Evolutionary conservation across 2,888 invertebrate genomes (phyloP).

Genomic region (Camptogramma bilineatum): DNA sequence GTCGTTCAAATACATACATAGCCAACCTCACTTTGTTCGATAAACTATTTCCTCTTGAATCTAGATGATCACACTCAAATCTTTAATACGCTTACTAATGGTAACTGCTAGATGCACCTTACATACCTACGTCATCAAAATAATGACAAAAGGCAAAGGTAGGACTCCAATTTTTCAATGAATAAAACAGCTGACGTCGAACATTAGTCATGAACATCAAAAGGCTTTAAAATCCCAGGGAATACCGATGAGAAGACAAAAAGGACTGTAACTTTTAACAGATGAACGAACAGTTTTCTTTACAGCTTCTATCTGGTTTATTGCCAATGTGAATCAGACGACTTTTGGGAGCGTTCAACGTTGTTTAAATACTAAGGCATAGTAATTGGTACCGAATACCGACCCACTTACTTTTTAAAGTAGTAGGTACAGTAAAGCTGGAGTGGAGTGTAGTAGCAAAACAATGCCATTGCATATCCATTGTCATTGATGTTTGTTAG

Average conservation of each 20-base stretch:
- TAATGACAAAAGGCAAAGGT: constrained; percentile 12
- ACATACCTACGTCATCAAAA: constrained; percentile 3
- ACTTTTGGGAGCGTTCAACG: constrained; percentile 28
- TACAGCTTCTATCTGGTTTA: constrained; percentile 31
- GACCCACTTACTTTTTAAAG: background rate
- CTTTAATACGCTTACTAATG: no score
- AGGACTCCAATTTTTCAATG: constrained; percentile 20
- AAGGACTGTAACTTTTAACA: constrained; percentile 45
- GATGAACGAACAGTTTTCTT: constrained; percentile 43
- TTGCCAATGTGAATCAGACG: constrained; percentile 30
- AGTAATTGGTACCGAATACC: background rate
- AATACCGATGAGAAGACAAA: constrained; percentile 44
- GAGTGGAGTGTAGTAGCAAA: background rate
- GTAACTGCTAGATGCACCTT: background rate
- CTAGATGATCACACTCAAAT: no score
- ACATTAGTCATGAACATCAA: constrained; percentile 43
- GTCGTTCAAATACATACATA: no score
- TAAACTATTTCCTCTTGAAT: no score
- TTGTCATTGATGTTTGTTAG: no score
- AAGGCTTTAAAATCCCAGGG: constrained; percentile 40
- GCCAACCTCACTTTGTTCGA: no score
- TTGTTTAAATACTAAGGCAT: constrained; percentile 4
- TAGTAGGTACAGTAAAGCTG: background rate
- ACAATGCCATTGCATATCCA: no score
- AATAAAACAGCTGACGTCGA: constrained; percentile 34